Evolutionary conservation across 2,888 invertebrate genomes (phyloP), one percentile per base, ranked within the genome.

Genomic region (Meloe dianella): DNA sequence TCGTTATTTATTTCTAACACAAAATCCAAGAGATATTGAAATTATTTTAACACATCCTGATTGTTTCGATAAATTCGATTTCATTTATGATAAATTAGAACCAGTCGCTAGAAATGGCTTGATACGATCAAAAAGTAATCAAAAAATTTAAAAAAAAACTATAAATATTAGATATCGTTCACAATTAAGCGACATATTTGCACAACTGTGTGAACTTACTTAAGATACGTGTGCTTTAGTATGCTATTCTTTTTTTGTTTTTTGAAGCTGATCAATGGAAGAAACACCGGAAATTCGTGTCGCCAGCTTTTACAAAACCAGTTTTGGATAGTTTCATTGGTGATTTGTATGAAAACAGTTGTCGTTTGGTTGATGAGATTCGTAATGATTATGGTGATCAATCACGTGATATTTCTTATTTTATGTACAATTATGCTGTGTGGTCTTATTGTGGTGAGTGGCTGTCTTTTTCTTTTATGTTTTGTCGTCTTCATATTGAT

Each of bases 81-180:
- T 47, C 20, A 20, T 47, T 47, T 47, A 47, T 20, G 47, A 47
- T 47, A 47, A 47, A 47, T 20, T 47, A 20, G 47, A 47, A 47
- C 8, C 47, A 10, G n/a, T 22, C 2, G 47, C 20, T 20, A 20
- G 47, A 9, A 47, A 47, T 47, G 47, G 47, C 10, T 47, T 47
- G 4, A 47, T 47, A 9, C 47, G 47, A 3, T 47, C 47, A 22
- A 20, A 47, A 20, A 47, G 47, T 47, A 41, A n/a, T n/a, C n/a
- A n/a, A n/a, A n/a, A n/a, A n/a, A n/a, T n/a, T n/a, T n/a, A n/a
- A n/a, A n/a, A n/a, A n/a, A n/a, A n/a, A n/a, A n/a, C n/a, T n/a
- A n/a, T n/a, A n/a, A n/a, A n/a, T n/a, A n/a, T n/a, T n/a, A n/a
- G n/a, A n/a, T n/a, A n/a, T n/a, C n/a, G n/a, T n/a, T n/a, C n/a